A percentile compares a stretch with the other conserved stretches of the same genome.
phyloP scores from a whole-genome alignment of 2,797 vertebrate species.

The Pseudochromis fuscus region DNA sequence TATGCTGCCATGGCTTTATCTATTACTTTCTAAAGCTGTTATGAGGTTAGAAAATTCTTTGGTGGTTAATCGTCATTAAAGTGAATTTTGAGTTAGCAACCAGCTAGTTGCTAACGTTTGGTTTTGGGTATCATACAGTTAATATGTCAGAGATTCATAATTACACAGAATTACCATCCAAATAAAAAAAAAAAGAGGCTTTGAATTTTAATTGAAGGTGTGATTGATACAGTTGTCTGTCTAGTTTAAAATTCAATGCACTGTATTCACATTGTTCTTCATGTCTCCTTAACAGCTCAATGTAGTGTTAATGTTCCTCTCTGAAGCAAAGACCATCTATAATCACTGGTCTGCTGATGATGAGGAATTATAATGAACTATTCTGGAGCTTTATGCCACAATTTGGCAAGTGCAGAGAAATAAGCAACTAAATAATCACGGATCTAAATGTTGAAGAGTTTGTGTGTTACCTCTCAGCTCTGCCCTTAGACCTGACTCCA shows the following conservation, averaged over 20 bases:
- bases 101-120: too few species aligned
- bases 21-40: too few species aligned
- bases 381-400: slow-evolving; percentile 2
- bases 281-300: neutral
- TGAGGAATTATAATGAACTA: slow-evolving; percentile 14
- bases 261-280: neutral
- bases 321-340: neutral
- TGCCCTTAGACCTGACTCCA: neutral
- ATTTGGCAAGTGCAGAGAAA: slow-evolving; percentile 23
- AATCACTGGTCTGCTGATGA: neutral
- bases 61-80: too few species aligned
- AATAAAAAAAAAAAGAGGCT: too few species aligned
- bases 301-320: slow-evolving; percentile 4
- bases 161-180: too few species aligned
- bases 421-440: slow-evolving; percentile 10
- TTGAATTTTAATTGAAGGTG: too few species aligned
- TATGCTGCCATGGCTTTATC: too few species aligned
- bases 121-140: too few species aligned
- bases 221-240: neutral
- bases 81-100: too few species aligned
- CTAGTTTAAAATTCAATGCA: neutral
- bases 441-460: slow-evolving; percentile 7
- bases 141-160: too few species aligned
- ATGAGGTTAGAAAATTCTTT: too few species aligned
- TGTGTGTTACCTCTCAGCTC: neutral